A percentile compares a stretch with the other conserved stretches of the same genome.
Evolutionary conservation across 2,888 invertebrate species (phyloP).

Genomic region (Plebejus anna): DNA sequence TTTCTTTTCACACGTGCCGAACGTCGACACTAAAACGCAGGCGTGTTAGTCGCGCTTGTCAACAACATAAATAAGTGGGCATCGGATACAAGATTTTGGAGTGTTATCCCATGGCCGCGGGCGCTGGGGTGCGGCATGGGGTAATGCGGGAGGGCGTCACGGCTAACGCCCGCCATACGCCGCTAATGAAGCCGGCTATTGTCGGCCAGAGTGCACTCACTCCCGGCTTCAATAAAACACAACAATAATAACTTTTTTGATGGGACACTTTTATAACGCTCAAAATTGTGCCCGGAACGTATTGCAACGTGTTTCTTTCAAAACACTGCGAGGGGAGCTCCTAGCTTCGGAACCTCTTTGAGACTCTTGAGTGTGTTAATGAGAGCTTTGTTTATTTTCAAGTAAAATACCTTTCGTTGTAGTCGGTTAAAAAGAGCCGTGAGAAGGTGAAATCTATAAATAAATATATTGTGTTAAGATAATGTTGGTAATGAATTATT

Average conservation of each 20-base stretch:
- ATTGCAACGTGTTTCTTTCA: not conserved
- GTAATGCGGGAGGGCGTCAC: slow-evolving; percentile 74
- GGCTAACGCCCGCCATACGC: slow-evolving; percentile 70
- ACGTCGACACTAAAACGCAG: slow-evolving; percentile 61
- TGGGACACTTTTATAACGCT: slow-evolving; percentile 22
- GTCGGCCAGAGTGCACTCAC: slow-evolving; percentile 67
- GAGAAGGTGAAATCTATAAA: not conserved
- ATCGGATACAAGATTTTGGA: slow-evolving; percentile 69
- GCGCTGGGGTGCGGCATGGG: slow-evolving; percentile 61
- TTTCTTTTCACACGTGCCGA: slow-evolving; percentile 12
- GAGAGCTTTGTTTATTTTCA: not conserved
- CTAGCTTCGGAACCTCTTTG: not conserved
- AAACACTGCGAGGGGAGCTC: not conserved
- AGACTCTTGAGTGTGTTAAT: not conserved
- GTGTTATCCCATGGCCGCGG: slow-evolving; percentile 52
- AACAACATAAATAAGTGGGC: slow-evolving; percentile 69
- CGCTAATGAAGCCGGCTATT: slow-evolving; percentile 73
- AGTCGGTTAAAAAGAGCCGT: not conserved
- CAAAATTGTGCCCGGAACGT: slow-evolving; percentile 16
- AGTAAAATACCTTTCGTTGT: not conserved
- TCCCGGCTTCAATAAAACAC: slow-evolving; percentile 41
- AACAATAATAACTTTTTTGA: slow-evolving; percentile 25
- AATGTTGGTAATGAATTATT: too few relatives aligned
- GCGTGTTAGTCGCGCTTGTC: slow-evolving; percentile 68
- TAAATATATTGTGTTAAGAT: not conserved